Evolutionary conservation across 2,888 invertebrate genomes (phyloP), one percentile per base, ranked within the genome.

Genomic region (Ganaspis brasiliensis): DNA sequence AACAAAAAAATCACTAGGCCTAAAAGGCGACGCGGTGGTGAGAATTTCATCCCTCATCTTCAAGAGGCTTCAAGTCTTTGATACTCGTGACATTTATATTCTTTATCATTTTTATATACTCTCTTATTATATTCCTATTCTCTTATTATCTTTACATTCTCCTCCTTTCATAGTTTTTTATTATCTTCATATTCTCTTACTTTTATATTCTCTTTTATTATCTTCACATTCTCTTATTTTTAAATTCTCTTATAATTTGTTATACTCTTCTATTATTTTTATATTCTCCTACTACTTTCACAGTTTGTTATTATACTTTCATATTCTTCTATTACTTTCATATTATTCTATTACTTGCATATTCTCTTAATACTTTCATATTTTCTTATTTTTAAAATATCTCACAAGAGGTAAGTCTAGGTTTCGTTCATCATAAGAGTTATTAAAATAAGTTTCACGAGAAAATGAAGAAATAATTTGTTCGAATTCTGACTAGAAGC

Each of bases 1-100:
- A 81, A 83, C 81, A 77, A 81, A 78, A 81, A 79, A 79, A 86
- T 88, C 81, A 89, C 90, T 91, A 91, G 91, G 91, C 91, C 91
- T 91, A 91, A 90, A 81, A 85, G 89, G 89, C 88, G 89, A 88
- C 87, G 86, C 90, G 88, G 88, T 82, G 81, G 83, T 78, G 52
- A 75, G 59, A 76, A 40, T 45, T 26, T n/a, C 45, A 67, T 67
- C 45, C n/a, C 1, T 24, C 21, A 40, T 8, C 14, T 24, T 40
- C 40, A 10, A 67, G 67, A 67, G 24, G 45, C 67, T 67, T 45
- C 40, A n/a, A 45, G 40, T n/a, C 40, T 6, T 40, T n/a, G 6
- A 14, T 21, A 24, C 31, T 31, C 6, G 31, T 31, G 31, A 2
- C 6, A 31, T 31, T 31, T 31, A 4, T 31, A 6, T 31, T 31